Evolutionary conservation across 1,140 invertebrate genomes (phyloP).

Genomic region (Coelopa frigida): DNA sequence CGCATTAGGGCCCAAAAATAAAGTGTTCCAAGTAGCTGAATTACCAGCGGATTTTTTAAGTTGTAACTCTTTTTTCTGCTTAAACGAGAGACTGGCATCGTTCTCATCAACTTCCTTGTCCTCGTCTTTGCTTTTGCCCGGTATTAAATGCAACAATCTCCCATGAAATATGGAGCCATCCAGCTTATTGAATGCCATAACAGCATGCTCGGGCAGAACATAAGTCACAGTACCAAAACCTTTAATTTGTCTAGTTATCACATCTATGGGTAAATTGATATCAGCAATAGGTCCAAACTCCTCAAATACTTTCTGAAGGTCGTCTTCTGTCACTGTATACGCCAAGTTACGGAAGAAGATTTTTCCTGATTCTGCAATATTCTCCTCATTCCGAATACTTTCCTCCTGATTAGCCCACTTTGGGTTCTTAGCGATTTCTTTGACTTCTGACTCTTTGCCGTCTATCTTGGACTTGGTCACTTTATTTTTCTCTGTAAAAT

Average conservation of each 20-base stretch:
- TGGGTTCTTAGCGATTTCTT: constrained; percentile 31
- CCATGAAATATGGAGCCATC: constrained; percentile 89
- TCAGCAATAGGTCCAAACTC: constrained; percentile 85
- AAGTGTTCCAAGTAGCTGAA: constrained; percentile 92
- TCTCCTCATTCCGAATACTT: constrained; percentile 65
- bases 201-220: constrained; percentile 92
- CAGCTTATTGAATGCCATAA: constrained; percentile 76
- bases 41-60: constrained; percentile 69
- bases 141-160: constrained; percentile 86
- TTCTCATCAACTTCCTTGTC: constrained; percentile 47
- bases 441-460: constrained; percentile 30
- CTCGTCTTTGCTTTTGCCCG: constrained; percentile 67
- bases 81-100: constrained; percentile 60
- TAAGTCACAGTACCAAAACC: constrained; percentile 93
- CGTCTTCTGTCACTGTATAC: constrained; percentile 82
- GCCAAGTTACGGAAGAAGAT: constrained; percentile 93
- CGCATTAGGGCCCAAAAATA: constrained; percentile 91
- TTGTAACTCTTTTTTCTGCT: constrained; percentile 78
- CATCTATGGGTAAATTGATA: constrained; percentile 84
- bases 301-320: constrained; percentile 76
- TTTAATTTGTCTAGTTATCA: constrained; percentile 72
- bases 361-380: constrained; percentile 81
- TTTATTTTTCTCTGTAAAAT: constrained; percentile 54
- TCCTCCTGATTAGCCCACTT: constrained; percentile 68
- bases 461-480: constrained; percentile 41